Evolutionary conservation across 2,113 vertebrate species (phyloP), one percentile per base, ranked within the genome.

Genomic region (Cottus gobio): DNA sequence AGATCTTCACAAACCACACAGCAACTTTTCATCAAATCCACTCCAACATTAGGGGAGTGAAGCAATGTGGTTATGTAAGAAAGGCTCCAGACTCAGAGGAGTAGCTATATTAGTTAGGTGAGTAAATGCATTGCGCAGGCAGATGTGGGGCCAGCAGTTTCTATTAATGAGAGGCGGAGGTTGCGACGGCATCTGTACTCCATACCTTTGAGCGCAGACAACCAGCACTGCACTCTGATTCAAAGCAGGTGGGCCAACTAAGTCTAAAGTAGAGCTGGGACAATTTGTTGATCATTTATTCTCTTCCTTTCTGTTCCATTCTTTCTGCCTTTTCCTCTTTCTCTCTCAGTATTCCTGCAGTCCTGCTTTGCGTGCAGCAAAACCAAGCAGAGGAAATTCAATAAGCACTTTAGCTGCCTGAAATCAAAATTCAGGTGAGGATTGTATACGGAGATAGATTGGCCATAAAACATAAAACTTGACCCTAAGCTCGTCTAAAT

Each of bases 191-290:
- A 91, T 93, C 87, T 93, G 92, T 77, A 74, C 13, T 1, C 89
- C 92, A 92, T 82, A 87, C 79, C 75, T 90, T 46, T 57, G 74
- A 85, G 83, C 11, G 34, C 56, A 77, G 85, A 78, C 85, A 85
- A 72, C 76, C 78, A 83, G 70, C n/a, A 7, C 75, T 12, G 26
- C 56, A 18, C 77, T 77, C 69, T 93, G 92, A 93, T 34, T 84
- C 87, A 87, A 91, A 93, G 89, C 94, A 93, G 90, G 90, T 93
- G 91, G 68, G 73, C 75, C 79, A 52, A 75, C 48, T 36, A 70
- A 81, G 84, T 88, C 89, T 84, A 92, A 89, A 90, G 91, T 31
- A 36, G 62, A 83, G 56, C 4, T 26, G 64, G 37, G 77, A 7
- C 39, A 1, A 81, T 85, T 87, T 89, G 74, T 77, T 69, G 50